Evolutionary conservation across 1,140 invertebrate species (phyloP), one percentile per base, ranked within the genome.

Genomic region (Drosophila punjabiensis): DNA sequence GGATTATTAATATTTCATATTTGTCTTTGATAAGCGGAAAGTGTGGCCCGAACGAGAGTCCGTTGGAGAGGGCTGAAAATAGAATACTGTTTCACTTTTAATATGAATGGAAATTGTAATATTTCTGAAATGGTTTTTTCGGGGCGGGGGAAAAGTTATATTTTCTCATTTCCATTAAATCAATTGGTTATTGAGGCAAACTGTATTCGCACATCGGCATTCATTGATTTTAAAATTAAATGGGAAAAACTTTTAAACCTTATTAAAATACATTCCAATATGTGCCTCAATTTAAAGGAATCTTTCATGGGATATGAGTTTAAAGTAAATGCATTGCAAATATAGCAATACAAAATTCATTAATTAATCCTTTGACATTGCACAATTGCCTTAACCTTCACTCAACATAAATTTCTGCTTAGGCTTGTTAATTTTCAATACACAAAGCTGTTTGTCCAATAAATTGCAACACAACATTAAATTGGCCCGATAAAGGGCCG

Each of bases 1-100:
- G 85, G 60, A 79, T 89, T 89, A 89, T 90, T 89, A 89, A 90
- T 89, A 85, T 85, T 89, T 90, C 86, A 89, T 89, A 79, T 90
- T 90, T 81, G 86, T 90, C 86, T 89, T 81, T 68, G 79, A 89
- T 85, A 83, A 79, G 81, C 78, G 77, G 64, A 69, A 84, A 89
- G 68, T 75, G 64, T 45, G 65, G 30, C 37, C 16, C 20, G 47
- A 53, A 20, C 32, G 53, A 52, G 47, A 18, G 48, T 66, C 16
- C 24, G 18, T 0, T 13, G 68, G 37, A 13, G 52, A 53, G 33
- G 30, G 32, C 47, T 65, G 24, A 32, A 41, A 56, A 35, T 47
- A 56, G 52, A 65, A 61, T 61, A 61, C 37, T 18, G 28, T 68
- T 50, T 48, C 39, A 33, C 62, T 64, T 65, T 41, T 43, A 69